Evolutionary conservation across 2,113 vertebrate genomes (phyloP).

Genomic region (Misgurnus mizolepis): DNA sequence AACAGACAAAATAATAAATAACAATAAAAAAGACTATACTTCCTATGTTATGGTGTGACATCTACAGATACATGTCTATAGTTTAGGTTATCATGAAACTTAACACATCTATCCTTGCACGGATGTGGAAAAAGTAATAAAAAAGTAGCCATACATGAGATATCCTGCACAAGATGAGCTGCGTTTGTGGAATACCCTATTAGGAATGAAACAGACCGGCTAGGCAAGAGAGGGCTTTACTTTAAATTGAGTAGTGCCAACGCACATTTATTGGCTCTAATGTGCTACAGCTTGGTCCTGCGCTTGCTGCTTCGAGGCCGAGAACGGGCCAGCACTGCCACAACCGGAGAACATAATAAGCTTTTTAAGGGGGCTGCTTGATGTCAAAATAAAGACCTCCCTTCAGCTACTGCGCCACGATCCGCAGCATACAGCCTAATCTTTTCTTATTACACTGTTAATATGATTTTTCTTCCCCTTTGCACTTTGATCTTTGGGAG

Average conservation of each 20-base stretch:
- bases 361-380: slow-evolving; percentile 68
- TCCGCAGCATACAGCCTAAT: slow-evolving; percentile 68
- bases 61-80: neutral
- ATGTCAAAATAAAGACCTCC: slow-evolving; percentile 73
- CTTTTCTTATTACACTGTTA: slow-evolving; percentile 80
- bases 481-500: slow-evolving; percentile 37
- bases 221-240: slow-evolving; percentile 78
- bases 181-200: slow-evolving; percentile 78
- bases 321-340: slow-evolving; percentile 63
- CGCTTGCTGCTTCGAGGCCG: slow-evolving; percentile 58
- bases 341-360: slow-evolving; percentile 76
- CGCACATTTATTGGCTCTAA: slow-evolving; percentile 86
- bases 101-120: slow-evolving; percentile 12
- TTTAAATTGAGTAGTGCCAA: slow-evolving; percentile 85
- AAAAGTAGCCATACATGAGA: slow-evolving; percentile 65
- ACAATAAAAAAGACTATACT: no score
- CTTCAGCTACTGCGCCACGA: slow-evolving; percentile 61
- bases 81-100: slow-evolving; percentile 17
- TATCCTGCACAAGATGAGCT: slow-evolving; percentile 74
- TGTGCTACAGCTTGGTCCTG: slow-evolving; percentile 72
- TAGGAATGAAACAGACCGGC: slow-evolving; percentile 74
- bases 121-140: slow-evolving; percentile 23
- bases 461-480: slow-evolving; percentile 65
- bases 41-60: neutral
- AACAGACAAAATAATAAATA: neutral